Base-by-base conservation (phyloP, 2,797 vertebrate genomes). In the Liasis olivaceus region DNA sequence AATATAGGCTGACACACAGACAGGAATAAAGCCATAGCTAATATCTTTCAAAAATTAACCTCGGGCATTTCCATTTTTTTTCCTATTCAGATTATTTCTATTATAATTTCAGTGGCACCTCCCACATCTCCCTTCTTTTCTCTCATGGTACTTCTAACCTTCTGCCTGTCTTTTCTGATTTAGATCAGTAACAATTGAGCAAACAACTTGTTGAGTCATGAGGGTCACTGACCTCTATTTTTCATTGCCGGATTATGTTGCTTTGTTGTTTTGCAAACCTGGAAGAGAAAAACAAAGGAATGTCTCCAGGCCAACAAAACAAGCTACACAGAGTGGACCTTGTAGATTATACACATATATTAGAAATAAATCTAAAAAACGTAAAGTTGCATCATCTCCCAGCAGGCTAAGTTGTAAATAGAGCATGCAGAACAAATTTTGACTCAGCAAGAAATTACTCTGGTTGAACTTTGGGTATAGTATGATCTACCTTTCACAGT, bases 381-480 rank as follows among this genome's bases (percentile, higher is more conserved):
- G 51, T 36, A 91, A 88, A 91, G 63, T 93, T 93, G 91, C 89
- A 59, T 93, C 92, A 93, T 42, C 86, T 93, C 92, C 89, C 89
- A 85, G 14, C 64, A 54, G 92, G 59, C 24, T 84, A 88, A 36
- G 3, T 66, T 5, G 86, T 84, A 93, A 93, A 22, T 88, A 88
- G 89, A 93, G 92, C 86, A 0, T 88, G 86, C 5, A 91, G 89
- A 66, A 81, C 85, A 81, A 51, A 84, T 90, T 86, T 84, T 90
- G 59, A 90, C 90, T 84, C 4, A 93, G 42, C 24, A 14, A 56
- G 5, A 85, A 91, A 85, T 84, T 84, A 64, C 86, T 66, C 51
- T 31, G 42, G 36, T 58, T 36, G 31, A 77, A 31, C 54, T 87
- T 87, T 90, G 86, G 3, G 22, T 42, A 36, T 36, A 36, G 59